These are phyloP conservation scores for Leucoma salicis DNA, from an alignment of 2,888 invertebrate genomes.

Conservation along the genomic window DNA sequence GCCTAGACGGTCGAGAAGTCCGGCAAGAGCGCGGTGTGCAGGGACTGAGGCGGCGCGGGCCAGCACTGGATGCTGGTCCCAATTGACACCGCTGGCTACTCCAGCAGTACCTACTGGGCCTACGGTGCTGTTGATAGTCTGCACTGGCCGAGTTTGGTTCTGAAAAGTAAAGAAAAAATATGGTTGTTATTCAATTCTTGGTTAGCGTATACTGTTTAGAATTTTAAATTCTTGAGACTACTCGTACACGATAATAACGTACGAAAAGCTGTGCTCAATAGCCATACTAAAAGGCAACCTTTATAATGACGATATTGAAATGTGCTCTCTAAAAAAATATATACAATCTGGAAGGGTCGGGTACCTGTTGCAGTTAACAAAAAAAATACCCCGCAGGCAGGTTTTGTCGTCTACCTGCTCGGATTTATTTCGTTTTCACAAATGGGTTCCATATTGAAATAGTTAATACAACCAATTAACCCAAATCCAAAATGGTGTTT, in stretches of 20 bases:
- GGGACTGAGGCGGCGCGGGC: conserved; percentile 75
- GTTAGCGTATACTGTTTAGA: background rate
- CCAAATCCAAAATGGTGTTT: conserved; percentile 59
- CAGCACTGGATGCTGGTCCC: conserved; percentile 71
- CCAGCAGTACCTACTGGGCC: conserved; percentile 49
- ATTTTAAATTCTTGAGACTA: background rate
- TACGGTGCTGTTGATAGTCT: conserved; percentile 65
- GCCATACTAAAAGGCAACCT: background rate
- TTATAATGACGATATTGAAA: conserved; percentile 12
- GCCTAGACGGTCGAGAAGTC: conserved; percentile 67
- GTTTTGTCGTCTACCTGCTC: conserved; percentile 71
- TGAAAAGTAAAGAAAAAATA: conserved; percentile 54
- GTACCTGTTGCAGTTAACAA: conserved; percentile 70
- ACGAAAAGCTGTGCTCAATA: conserved; percentile 7
- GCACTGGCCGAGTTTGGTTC: conserved; percentile 80
- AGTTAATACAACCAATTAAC: conserved; percentile 75
- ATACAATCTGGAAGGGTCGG: conserved; percentile 59
- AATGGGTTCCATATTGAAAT: conserved; percentile 64
- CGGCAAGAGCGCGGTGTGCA: conserved; percentile 68
- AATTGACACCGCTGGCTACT: conserved; percentile 47
- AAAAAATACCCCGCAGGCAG: conserved; percentile 58
- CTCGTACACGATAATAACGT: background rate
- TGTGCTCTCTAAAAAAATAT: conserved; percentile 47
- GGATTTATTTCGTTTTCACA: conserved; percentile 62
- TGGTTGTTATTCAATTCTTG: conserved; percentile 12